Conservation (phyloP, 1,140 invertebrate species). For the Bombus sylvicola region DNA sequence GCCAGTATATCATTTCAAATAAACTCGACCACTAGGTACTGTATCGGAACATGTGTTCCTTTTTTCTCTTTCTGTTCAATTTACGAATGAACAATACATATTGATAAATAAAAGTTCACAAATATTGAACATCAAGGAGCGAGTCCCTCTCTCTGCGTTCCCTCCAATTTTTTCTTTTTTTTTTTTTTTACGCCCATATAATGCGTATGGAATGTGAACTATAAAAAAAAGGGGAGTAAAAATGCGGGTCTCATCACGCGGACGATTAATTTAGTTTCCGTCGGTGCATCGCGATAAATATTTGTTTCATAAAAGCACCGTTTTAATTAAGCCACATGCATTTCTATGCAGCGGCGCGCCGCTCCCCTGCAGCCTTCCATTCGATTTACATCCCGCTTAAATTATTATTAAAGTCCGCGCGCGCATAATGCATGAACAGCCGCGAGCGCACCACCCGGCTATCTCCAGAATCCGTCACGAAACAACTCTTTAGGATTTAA, state of each 20-base stretch:
- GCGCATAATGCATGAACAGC: constrained; percentile 28
- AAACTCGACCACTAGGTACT: not conserved
- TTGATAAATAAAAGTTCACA: not conserved
- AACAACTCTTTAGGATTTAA: constrained; percentile 49
- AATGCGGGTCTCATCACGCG: not conserved
- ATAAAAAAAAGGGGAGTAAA: not conserved
- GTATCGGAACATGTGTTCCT: not conserved
- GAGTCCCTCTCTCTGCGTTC: too few species aligned
- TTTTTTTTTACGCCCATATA: too few species aligned
- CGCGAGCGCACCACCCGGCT: not conserved
- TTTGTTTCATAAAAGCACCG: constrained; percentile 25
- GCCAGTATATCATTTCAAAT: not conserved
- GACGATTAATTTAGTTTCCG: constrained; percentile 24
- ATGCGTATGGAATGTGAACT: not conserved
- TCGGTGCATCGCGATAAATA: constrained; percentile 22
- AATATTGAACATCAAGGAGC: not conserved
- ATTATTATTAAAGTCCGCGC: constrained; percentile 44
- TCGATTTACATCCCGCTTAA: constrained; percentile 45
- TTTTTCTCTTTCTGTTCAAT: not conserved
- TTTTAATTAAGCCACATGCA: constrained; percentile 45
- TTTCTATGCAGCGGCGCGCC: not conserved
- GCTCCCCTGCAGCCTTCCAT: constrained; percentile 1
- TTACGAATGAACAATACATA: not conserved
- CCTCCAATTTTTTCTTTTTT: not conserved
- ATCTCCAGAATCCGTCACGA: not conserved